Conservation (phyloP, 2,888 invertebrate genomes). For the Bombylius discolor region DNA sequence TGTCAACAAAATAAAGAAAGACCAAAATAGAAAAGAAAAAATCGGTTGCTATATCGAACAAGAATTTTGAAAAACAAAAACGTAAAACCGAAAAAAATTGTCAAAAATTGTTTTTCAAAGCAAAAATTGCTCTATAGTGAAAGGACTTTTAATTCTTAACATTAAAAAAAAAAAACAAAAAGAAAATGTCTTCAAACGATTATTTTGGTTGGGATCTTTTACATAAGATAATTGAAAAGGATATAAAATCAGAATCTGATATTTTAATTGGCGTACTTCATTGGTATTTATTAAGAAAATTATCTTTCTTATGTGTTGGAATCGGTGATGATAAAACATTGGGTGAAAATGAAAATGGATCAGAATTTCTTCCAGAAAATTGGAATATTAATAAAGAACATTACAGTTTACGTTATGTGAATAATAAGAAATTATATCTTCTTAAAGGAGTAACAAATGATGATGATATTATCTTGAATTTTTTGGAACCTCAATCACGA, state of each 20-base stretch:
- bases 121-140: too few species aligned
- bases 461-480: conserved; percentile 49
- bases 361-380: conserved; percentile 58
- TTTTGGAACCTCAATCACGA: conserved; percentile 40
- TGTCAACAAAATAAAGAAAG: too few species aligned
- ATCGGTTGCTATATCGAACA: too few species aligned
- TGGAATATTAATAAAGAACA: conserved; percentile 57
- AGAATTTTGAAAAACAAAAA: too few species aligned
- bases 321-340: conserved; percentile 45
- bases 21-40: too few species aligned
- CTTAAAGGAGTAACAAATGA: conserved; percentile 49
- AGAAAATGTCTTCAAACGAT: background rate
- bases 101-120: too few species aligned
- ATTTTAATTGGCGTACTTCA: conserved; percentile 47
- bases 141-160: too few species aligned
- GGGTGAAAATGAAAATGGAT: conserved; percentile 45
- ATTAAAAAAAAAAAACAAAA: too few species aligned
- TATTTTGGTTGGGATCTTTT: conserved; percentile 35
- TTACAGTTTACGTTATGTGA: conserved; percentile 60
- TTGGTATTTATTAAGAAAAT: conserved; percentile 41
- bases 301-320: conserved; percentile 44
- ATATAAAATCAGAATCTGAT: conserved; percentile 47
- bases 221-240: conserved; percentile 24
- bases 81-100: too few species aligned
- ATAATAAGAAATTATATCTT: conserved; percentile 51